Conservation (phyloP, 1,140 invertebrate species). For the Agrypnia vestita region DNA sequence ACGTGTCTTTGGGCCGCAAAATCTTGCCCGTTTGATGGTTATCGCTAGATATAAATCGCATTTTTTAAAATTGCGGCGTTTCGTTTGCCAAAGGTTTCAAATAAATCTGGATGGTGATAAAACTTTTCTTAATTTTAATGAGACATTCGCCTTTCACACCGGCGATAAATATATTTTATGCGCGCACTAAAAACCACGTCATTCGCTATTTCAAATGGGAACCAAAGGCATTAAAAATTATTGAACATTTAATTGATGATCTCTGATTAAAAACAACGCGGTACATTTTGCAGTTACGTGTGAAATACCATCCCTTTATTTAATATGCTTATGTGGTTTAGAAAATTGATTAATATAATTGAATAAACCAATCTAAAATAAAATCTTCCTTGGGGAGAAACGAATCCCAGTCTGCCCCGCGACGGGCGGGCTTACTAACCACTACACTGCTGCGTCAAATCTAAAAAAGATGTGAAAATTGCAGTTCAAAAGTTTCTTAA, state of each 20-base stretch:
- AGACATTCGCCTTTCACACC: background rate
- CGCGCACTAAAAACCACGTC: background rate
- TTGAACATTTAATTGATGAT: background rate
- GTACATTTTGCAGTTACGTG: too few species aligned
- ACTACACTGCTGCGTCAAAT: too few species aligned
- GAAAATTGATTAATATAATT: too few species aligned
- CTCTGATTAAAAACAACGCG: too few species aligned
- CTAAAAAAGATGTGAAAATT: too few species aligned
- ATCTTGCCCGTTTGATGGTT: slow-evolving; percentile 8
- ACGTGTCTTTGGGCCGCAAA: background rate
- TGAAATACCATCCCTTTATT: too few species aligned
- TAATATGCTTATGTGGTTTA: too few species aligned
- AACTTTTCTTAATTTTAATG: slow-evolving; percentile 8
- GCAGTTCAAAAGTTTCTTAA: too few species aligned
- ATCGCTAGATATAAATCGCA: background rate
- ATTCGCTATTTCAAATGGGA: background rate
- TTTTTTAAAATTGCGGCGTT: background rate
- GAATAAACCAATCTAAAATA: too few species aligned
- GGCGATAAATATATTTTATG: background rate
- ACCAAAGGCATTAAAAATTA: slow-evolving; percentile 24
- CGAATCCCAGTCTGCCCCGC: too few species aligned
- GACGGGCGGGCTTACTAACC: too few species aligned
- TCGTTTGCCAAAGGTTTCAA: background rate
- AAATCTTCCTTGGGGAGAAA: too few species aligned
- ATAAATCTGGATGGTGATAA: slow-evolving; percentile 1